Conservation (phyloP, 2,113 vertebrate genomes). For the Ailurus styani region DNA sequence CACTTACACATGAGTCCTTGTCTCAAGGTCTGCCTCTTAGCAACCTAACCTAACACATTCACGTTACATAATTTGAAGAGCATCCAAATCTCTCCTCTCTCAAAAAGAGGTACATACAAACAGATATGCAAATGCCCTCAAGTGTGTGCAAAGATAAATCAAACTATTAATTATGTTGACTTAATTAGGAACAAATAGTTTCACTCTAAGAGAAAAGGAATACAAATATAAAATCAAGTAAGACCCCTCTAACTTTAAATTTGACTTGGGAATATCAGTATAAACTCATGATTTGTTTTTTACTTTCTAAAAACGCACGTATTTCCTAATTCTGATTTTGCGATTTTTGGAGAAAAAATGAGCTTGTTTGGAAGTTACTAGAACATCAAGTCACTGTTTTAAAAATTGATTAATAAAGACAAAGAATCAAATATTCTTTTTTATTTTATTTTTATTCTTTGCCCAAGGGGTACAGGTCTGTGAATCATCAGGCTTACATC, state of each 20-base stretch:
- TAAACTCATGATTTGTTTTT: not conserved
- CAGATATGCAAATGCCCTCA: not conserved
- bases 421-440: not conserved
- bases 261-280: not conserved
- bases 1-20: not conserved
- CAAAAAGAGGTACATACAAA: not conserved
- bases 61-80: not conserved
- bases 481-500: no score
- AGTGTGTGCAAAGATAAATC: not conserved
- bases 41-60: not conserved
- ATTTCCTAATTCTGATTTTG: not conserved
- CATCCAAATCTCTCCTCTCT: not conserved
- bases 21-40: not conserved
- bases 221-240: not conserved
- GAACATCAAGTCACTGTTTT: not conserved
- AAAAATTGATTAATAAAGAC: constrained; percentile 10
- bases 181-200: constrained; percentile 2
- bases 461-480: no score
- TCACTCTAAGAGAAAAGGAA: not conserved
- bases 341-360: not conserved
- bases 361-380: not conserved
- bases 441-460: not conserved
- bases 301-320: constrained; percentile 8
- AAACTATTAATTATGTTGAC: not conserved
- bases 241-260: not conserved